Conservation (phyloP, 1,140 invertebrate genomes). For the Geopemphigus sp. region DNA sequence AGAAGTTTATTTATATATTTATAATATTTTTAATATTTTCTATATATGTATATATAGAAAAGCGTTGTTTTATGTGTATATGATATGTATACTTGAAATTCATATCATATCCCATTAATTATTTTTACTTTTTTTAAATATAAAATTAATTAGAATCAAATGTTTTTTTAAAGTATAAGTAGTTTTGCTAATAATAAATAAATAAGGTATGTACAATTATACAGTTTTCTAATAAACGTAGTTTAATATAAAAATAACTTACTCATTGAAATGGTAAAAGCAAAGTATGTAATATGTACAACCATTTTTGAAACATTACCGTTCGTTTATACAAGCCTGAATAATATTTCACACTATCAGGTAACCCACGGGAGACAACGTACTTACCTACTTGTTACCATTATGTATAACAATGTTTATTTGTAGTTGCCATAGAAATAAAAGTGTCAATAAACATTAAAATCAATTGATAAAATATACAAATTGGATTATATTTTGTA, state of each 20-base stretch:
- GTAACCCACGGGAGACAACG: background rate
- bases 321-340: background rate
- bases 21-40: too few species aligned
- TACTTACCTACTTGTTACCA: conserved; percentile 26
- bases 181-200: too few species aligned
- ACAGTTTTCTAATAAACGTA: too few species aligned
- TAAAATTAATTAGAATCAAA: too few species aligned
- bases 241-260: background rate
- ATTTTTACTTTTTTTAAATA: too few species aligned
- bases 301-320: conserved; percentile 10
- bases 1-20: background rate
- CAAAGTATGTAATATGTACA: background rate
- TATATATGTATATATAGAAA: too few species aligned
- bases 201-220: too few species aligned
- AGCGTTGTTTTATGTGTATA: too few species aligned
- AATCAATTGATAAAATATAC: conserved; percentile 7
- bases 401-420: background rate
- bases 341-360: background rate
- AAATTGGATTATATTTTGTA: background rate
- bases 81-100: too few species aligned
- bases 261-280: conserved; percentile 11
- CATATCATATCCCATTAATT: too few species aligned
- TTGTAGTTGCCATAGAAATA: conserved; percentile 40
- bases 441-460: conserved; percentile 37
- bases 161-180: too few species aligned